Conservation (phyloP, 2,888 invertebrate genomes). For the Quadriops clusia region DNA sequence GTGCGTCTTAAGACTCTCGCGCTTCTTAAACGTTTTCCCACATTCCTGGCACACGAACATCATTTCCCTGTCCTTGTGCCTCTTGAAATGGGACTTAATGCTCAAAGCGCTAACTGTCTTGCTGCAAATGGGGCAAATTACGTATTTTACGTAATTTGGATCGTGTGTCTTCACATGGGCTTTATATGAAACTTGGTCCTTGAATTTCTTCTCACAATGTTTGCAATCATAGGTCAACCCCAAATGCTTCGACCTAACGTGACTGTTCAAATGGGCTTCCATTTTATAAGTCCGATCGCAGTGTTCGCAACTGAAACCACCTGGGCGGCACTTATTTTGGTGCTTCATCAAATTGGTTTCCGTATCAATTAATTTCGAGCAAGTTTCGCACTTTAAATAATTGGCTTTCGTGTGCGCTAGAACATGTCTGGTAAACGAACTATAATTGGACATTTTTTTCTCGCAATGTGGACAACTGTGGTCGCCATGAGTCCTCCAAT, state of each 20-base stretch:
- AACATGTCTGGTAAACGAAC: too few species aligned
- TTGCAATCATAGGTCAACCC: slow-evolving; percentile 22
- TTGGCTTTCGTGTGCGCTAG: too few species aligned
- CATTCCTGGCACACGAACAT: slow-evolving; percentile 17
- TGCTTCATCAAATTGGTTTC: slow-evolving; percentile 15
- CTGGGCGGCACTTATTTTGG: slow-evolving; percentile 27
- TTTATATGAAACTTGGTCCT: slow-evolving; percentile 14
- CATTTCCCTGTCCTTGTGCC: slow-evolving; percentile 2
- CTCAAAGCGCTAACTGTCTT: slow-evolving; percentile 7
- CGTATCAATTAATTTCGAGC: too few species aligned
- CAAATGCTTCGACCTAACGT: slow-evolving; percentile 14
- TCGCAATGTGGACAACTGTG: too few species aligned
- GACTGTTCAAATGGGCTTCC: slow-evolving; percentile 16
- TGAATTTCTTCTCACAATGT: slow-evolving; percentile 15
- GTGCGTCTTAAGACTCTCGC: slow-evolving; percentile 23
- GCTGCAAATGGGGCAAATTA: slow-evolving; percentile 15
- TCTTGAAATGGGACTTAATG: background rate
- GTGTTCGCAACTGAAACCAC: slow-evolving; percentile 21
- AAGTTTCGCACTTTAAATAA: too few species aligned
- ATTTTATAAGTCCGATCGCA: slow-evolving; percentile 28
- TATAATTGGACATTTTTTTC: too few species aligned
- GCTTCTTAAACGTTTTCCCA: slow-evolving; percentile 15
- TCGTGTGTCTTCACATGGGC: slow-evolving; percentile 11
- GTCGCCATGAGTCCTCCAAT: too few species aligned
- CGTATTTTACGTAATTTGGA: slow-evolving; percentile 10